Conservation (phyloP, 1,140 invertebrate species). For the Daktulosphaira vitifoliae region DNA sequence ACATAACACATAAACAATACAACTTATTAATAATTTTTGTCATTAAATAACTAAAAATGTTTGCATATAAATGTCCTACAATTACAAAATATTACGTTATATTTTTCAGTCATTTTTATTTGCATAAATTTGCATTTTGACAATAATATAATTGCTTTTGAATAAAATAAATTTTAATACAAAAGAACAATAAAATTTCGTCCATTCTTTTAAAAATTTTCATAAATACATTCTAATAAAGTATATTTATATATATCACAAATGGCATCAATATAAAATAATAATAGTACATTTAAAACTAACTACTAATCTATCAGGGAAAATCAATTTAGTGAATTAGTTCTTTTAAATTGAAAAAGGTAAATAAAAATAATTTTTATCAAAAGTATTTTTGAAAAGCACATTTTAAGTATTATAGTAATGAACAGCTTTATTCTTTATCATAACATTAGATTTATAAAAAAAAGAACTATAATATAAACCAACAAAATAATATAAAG, state of each 20-base stretch:
- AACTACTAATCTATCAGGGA: not conserved
- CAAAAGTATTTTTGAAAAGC: too few species aligned
- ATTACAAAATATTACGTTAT: slow-evolving; percentile 12
- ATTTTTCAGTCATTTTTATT: slow-evolving; percentile 26
- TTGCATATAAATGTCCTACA: slow-evolving; percentile 16
- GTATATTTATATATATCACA: slow-evolving; percentile 31
- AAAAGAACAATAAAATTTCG: not conserved
- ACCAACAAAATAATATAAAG: too few species aligned
- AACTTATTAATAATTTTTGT: not conserved
- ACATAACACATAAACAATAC: slow-evolving; percentile 13
- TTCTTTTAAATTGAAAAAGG: not conserved
- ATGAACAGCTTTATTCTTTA: too few species aligned
- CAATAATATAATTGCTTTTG: slow-evolving; percentile 1
- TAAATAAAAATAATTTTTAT: too few species aligned
- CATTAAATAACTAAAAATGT: slow-evolving; percentile 1
- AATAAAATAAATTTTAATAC: not conserved
- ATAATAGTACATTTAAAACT: slow-evolving; percentile 14
- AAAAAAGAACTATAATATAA: too few species aligned
- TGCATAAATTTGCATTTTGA: slow-evolving; percentile 15
- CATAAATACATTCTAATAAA: slow-evolving; percentile 6
- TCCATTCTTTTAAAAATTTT: not conserved
- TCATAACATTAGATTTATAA: too few species aligned
- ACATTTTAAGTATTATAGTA: too few species aligned
- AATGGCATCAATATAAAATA: slow-evolving; percentile 29
- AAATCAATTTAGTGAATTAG: slow-evolving; percentile 1